These are phyloP conservation scores for Heliothis peltigera DNA, from an alignment of 2,888 invertebrate genomes.

Conservation along the genomic window DNA sequence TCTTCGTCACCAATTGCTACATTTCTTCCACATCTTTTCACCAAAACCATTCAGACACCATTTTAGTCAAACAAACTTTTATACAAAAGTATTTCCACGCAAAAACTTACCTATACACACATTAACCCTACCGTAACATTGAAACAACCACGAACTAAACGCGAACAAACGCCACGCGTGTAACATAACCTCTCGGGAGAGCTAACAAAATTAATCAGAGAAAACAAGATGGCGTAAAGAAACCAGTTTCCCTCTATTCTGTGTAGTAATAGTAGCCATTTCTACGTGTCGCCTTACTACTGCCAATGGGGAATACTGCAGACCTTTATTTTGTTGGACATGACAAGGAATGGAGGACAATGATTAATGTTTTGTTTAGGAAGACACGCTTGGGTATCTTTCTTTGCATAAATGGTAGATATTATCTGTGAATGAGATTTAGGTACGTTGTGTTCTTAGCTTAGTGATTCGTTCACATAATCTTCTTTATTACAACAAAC, in stretches of 20 bases:
- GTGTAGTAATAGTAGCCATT: slow-evolving; percentile 50
- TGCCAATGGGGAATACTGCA: slow-evolving; percentile 48
- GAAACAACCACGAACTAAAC: slow-evolving; percentile 6
- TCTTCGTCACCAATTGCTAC: too few species aligned
- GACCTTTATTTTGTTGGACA: slow-evolving; percentile 40
- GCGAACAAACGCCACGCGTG: slow-evolving; percentile 24
- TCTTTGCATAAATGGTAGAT: not conserved
- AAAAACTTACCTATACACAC: not conserved
- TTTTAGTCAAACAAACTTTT: too few species aligned
- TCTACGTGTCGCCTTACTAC: slow-evolving; percentile 49
- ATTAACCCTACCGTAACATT: not conserved
- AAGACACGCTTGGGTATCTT: not conserved
- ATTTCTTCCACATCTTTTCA: too few species aligned
- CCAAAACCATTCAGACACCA: too few species aligned
- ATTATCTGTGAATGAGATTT: slow-evolving; percentile 2
- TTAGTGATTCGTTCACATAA: not conserved
- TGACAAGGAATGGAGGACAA: slow-evolving; percentile 8
- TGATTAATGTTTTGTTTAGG: not conserved
- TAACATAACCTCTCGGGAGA: slow-evolving; percentile 36
- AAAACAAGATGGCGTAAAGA: slow-evolving; percentile 51
- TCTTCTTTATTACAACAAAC: not conserved
- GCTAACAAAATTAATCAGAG: slow-evolving; percentile 56
- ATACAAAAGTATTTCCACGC: too few species aligned
- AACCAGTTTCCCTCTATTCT: slow-evolving; percentile 50
- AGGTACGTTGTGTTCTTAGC: not conserved